Base-by-base conservation (phyloP, 2,797 vertebrate genomes). In the Tinamus major region DNA sequence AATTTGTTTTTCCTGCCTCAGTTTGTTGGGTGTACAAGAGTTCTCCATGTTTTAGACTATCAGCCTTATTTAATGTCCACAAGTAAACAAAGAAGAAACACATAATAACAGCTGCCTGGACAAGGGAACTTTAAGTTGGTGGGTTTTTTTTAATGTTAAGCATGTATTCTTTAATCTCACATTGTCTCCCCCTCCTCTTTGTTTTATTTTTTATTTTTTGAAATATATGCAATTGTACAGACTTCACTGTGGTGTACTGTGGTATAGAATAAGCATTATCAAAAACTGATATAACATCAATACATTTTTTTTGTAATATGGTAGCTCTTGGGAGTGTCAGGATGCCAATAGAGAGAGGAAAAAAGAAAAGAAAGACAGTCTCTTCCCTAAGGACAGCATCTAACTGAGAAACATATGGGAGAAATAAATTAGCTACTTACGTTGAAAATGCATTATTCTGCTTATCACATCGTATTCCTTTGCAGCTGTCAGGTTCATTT, bases 361-460 rank as follows among this genome's bases (percentile, higher is more conserved):
- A 29, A 55, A 2, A 13, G 3, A 13, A 69, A 1, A 2, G 14
- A 29, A 44, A 46, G 15, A 37, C 19, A 63, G 24, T 1, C 17
- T 77, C 10, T 86, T 48, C 26, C 39, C 39, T 48, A 26, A 68
- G 64, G 62, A 70, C 8, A 80, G 15, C 17, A 48, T 37, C 29
- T 56, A 62, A 61, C 2, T 61, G 42, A 78, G 46, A 70, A 74
- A 90, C 93, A 83, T 62, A 85, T 9, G 61, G 41, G 21, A 91
- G 76, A 94, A 95, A 85, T 5, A 33, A 44, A 37, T 42, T 18
- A 42, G 20, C 3, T 16, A 98, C 99, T 98, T 98, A 98, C 99
- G 99, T 99, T 93, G 99, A 99, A 97, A 99, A 99, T 41, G 99
- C 99, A 53, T 99, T 99, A 97, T 99, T 99, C 96, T 99, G 99